Base-by-base conservation (phyloP, 2,888 invertebrate species). In the Spilarctia lutea region DNA sequence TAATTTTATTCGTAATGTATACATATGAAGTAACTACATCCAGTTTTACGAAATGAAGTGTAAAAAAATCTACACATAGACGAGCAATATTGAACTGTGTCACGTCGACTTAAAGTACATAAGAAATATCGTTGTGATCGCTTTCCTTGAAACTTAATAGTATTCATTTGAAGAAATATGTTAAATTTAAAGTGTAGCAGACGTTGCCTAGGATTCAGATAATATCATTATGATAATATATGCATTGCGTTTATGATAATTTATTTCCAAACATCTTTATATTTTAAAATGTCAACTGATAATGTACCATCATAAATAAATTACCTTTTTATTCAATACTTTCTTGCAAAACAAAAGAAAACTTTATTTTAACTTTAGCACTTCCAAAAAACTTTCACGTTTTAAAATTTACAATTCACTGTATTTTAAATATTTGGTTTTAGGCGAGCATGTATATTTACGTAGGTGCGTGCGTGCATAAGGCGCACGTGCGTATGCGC, bases 401-500 rank as follows among this genome's bases (percentile, higher is more conserved):
- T 77, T 84, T 85, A 73, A 83, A 86, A 81, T 83, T 81, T 82
- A 77, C 83, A 86, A 87, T 86, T 88, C 90, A 75, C 72, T 75
- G 45, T 27, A 82, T 77, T 83, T 86, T 80, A 85, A 85, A 83
- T n/a, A 85, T 79, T 74, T 77, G 75, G 82, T 84, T 86, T 89
- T 90, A 90, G 89, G 90, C 93, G 91, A 89, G 90, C 81, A 87
- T 87, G 83, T 45, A 63, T 68, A 30, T 65, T 79, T 81, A 78
- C 77, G 76, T 79, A 74, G 77, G 79, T 81, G 79, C 77, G 76
- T 81, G 74, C 78, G 82, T 82, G 72, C 80, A 82, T 75, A 72
- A 72, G 73, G 71, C 56, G 81, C 85, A 85, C 95, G 94, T 92
- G 93, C 90, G 88, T 79, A 75, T 87, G 85, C 89, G 88, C 85